Evolutionary conservation across 2,797 vertebrate species (phyloP).

Genomic region (Peromyscus eremicus): DNA sequence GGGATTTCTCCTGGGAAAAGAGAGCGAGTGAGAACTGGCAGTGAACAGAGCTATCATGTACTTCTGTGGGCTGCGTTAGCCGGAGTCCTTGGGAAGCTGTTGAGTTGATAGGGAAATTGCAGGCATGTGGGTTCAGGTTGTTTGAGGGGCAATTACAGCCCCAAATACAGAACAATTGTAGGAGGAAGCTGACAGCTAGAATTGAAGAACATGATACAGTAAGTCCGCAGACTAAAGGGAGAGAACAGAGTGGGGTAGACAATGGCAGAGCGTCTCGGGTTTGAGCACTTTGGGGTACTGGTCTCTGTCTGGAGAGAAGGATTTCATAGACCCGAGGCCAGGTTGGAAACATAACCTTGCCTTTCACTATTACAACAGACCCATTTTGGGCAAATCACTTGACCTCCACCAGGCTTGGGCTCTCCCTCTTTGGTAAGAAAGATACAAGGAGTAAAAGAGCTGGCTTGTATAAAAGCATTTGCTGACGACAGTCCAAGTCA

Average conservation of each 20-base stretch:
- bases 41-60: conserved; percentile 38
- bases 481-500: neutral
- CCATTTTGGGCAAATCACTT: neutral
- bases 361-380: neutral
- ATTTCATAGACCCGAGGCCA: neutral
- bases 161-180: conserved; percentile 76
- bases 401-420: neutral
- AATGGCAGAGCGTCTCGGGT: neutral
- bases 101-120: conserved; percentile 83
- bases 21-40: conserved; percentile 65
- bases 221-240: conserved; percentile 82
- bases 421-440: conserved; percentile 14
- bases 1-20: conserved; percentile 30
- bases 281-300: neutral
- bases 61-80: conserved; percentile 58
- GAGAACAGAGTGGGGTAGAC: conserved; percentile 60
- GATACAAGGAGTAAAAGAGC: neutral
- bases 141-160: conserved; percentile 78
- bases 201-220: conserved; percentile 84
- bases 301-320: neutral
- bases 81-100: conserved; percentile 57
- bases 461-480: neutral
- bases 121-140: conserved; percentile 70
- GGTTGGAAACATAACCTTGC: neutral
- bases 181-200: conserved; percentile 84